Conservation (phyloP, 2,888 invertebrate genomes). For the Drosophila recens region DNA sequence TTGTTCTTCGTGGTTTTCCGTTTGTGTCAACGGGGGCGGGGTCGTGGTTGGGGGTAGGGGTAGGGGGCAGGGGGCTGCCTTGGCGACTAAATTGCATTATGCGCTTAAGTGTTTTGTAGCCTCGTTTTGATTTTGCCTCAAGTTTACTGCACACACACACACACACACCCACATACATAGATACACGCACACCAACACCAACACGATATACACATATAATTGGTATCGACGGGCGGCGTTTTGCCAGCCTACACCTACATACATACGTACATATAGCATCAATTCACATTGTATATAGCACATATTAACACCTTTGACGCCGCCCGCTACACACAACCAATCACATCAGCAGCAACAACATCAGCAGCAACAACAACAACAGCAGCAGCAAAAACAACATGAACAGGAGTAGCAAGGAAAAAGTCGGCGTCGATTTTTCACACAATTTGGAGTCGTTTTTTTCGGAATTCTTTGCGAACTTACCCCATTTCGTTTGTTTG, state of each 20-base stretch:
- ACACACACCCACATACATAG: slow-evolving; percentile 2
- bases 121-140: slow-evolving; percentile 75
- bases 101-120: slow-evolving; percentile 72
- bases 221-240: slow-evolving; percentile 38
- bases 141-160: slow-evolving; percentile 63
- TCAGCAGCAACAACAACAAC: slow-evolving; percentile 2
- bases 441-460: slow-evolving; percentile 51
- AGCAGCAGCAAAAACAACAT: slow-evolving; percentile 9
- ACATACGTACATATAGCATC: slow-evolving; percentile 43
- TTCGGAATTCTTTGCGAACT: slow-evolving; percentile 37
- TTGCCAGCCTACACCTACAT: slow-evolving; percentile 30
- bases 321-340: slow-evolving; percentile 59
- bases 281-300: slow-evolving; percentile 58
- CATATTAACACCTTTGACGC: slow-evolving; percentile 58
- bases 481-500: slow-evolving; percentile 67
- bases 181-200: slow-evolving; percentile 23
- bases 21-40: neutral
- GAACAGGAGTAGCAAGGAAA: slow-evolving; percentile 40
- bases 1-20: slow-evolving; percentile 30
- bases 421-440: slow-evolving; percentile 77
- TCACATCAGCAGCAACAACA: slow-evolving; percentile 39
- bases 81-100: slow-evolving; percentile 76
- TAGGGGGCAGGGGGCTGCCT: slow-evolving; percentile 46
- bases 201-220: slow-evolving; percentile 29
- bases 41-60: slow-evolving; percentile 9